Evolutionary conservation across 2,797 vertebrate species (phyloP).

Genomic region (Cheirogaleus major): DNA sequence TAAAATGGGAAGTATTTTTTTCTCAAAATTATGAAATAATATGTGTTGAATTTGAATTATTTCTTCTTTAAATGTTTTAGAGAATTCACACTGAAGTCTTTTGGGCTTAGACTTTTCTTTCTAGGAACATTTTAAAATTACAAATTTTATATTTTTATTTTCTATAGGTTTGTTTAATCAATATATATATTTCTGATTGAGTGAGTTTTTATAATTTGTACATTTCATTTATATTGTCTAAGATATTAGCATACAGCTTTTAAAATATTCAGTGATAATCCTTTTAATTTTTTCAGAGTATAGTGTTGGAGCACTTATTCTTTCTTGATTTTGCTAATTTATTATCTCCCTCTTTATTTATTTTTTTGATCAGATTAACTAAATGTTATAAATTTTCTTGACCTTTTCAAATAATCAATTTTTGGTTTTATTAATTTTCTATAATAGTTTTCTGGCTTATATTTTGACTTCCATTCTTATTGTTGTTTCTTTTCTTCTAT

Average conservation of each 20-base stretch:
- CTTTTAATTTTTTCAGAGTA: background rate
- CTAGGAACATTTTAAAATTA: background rate
- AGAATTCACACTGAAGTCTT: background rate
- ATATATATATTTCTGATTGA: background rate
- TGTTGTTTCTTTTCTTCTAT: background rate
- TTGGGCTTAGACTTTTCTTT: background rate
- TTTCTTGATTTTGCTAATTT: background rate
- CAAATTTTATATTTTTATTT: background rate
- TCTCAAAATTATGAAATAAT: background rate
- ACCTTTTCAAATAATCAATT: background rate
- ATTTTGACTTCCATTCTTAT: background rate
- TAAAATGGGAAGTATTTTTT: background rate
- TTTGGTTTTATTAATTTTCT: background rate
- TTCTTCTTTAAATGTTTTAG: background rate
- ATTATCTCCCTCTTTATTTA: background rate
- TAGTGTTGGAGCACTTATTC: background rate
- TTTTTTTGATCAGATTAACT: background rate
- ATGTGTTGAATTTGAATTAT: background rate
- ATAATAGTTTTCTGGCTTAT: background rate
- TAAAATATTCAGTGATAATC: background rate
- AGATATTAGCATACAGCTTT: too few relatives aligned
- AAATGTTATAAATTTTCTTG: background rate
- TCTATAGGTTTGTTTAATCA: background rate
- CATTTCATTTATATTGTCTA: background rate
- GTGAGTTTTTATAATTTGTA: background rate